Base-by-base conservation (phyloP, 2,888 invertebrate species). In the Nowickia ferox region DNA sequence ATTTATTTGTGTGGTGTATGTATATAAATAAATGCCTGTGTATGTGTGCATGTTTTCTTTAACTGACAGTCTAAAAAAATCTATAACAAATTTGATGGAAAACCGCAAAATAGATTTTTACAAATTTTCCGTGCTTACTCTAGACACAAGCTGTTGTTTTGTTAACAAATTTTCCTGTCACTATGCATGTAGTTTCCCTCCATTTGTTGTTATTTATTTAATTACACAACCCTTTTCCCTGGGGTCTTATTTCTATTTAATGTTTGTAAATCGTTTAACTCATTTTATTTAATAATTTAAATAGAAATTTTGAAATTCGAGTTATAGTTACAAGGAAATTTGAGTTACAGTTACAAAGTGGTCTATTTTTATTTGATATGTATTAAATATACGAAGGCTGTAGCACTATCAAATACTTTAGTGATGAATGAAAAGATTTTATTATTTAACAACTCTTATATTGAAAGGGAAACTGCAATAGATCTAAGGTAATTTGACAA, bases 21-120 rank as follows among this genome's bases (percentile, higher is more conserved):
- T 42, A 6, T 38, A 6, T 1, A 48, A 66, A 51, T 40, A 9
- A 63, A n/a, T 57, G n/a, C 11, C 19, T n/a, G 10, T 57, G 40
- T 40, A 13, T 51, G 11, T 66, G 19, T 19, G 19, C 11, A 6
- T 57, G 40, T 76, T 78, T 22, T n/a, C 13, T 69, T 9, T n/a
- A 17, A 40, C 17, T 61, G 53, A 42, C 46, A 30, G 48, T 6
- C 17, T 30, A 17, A 22, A 57, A 13, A 74, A 55, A 66, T 65
- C n/a, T 48, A 1, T 11, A 66, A 72, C 15, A 72, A 76, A 82
- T 76, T 69, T 76, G 69, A 75, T 82, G 63, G 75, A 75, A 75
- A 82, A 69, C 82, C 82, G 38, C 76, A 76, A 82, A 63, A 63
- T 76, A 17, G n/a, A 66, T 48, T 57, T 76, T 59, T 22, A 22